Conservation (phyloP, 2,888 invertebrate species). For the Ichneumoninae sp. region DNA sequence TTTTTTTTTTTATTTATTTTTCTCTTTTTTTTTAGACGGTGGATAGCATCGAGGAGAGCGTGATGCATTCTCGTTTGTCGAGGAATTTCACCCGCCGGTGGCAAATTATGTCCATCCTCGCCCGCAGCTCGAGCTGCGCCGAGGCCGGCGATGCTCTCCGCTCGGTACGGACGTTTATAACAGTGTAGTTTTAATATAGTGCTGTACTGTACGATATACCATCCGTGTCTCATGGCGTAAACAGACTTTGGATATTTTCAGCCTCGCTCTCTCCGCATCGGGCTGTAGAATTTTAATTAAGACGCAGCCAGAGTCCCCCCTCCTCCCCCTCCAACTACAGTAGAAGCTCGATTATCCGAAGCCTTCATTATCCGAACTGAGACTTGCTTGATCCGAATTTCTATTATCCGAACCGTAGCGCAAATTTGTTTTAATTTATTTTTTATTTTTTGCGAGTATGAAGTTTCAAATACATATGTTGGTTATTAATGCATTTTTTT, state of each 20-base stretch:
- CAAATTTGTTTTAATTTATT: too few relatives aligned
- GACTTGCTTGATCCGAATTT: too few relatives aligned
- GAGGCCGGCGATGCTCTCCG: constrained; percentile 14
- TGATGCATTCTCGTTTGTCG: constrained; percentile 27
- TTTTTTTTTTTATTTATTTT: too few relatives aligned
- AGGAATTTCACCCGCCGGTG: constrained; percentile 35
- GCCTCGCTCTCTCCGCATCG: constrained; percentile 5
- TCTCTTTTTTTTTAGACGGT: not conserved
- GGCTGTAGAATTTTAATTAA: constrained; percentile 47
- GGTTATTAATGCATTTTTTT: too few relatives aligned
- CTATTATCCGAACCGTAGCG: too few relatives aligned
- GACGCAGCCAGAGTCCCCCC: constrained; percentile 27
- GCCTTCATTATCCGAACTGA: too few relatives aligned
- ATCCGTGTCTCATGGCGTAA: constrained; percentile 13
- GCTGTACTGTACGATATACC: constrained; percentile 13
- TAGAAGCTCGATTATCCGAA: too few relatives aligned
- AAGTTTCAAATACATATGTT: too few relatives aligned
- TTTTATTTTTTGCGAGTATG: too few relatives aligned
- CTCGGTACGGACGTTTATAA: not conserved
- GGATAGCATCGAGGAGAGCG: constrained; percentile 7
- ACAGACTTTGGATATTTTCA: constrained; percentile 33
- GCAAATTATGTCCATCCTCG: constrained; percentile 46
- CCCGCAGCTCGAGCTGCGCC: constrained; percentile 35
- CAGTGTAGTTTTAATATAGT: constrained; percentile 29
- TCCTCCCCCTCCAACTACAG: not conserved